Percentiles rank a stretch among this genome's conserved stretches.
phyloP scores from a whole-genome alignment of 2,113 vertebrate genomes.

The Lates calcarifer region DNA sequence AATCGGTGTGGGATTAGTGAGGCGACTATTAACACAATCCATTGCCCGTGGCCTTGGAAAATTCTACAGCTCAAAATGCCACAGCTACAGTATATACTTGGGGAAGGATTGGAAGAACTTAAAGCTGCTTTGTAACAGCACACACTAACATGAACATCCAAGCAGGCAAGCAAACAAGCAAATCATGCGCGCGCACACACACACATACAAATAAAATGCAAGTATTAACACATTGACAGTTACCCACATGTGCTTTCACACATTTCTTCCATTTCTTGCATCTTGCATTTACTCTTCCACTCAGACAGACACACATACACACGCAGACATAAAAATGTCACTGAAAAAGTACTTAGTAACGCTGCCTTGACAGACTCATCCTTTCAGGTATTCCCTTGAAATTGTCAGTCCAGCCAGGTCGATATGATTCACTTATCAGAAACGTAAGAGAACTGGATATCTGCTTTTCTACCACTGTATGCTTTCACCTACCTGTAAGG shows the following conservation, averaged over 20 bases:
- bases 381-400: slow-evolving; percentile 48
- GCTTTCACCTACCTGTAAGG: slow-evolving; percentile 88
- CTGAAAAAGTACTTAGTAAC: slow-evolving; percentile 17
- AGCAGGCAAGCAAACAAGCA: slow-evolving; percentile 1
- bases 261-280: too few relatives aligned
- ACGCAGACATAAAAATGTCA: slow-evolving; percentile 23
- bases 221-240: slow-evolving; percentile 7
- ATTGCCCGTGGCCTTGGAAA: slow-evolving; percentile 68
- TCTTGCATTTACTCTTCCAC: not conserved
- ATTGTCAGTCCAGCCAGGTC: slow-evolving; percentile 39
- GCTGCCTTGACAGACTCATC: slow-evolving; percentile 26
- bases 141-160: not conserved
- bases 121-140: slow-evolving; percentile 60
- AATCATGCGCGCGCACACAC: not conserved
- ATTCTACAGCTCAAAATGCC: slow-evolving; percentile 59
- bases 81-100: slow-evolving; percentile 44
- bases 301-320: slow-evolving; percentile 5
- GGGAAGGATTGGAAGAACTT: slow-evolving; percentile 55
- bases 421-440: slow-evolving; percentile 43
- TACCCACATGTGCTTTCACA: slow-evolving; percentile 4
- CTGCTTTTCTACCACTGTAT: not conserved
- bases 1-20: slow-evolving; percentile 75
- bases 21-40: slow-evolving; percentile 72
- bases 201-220: slow-evolving; percentile 45
- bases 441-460: slow-evolving; percentile 3